Evolutionary conservation across 2,888 invertebrate species (phyloP), one percentile per base, ranked within the genome.

Genomic region (Drosophila bunnanda): DNA sequence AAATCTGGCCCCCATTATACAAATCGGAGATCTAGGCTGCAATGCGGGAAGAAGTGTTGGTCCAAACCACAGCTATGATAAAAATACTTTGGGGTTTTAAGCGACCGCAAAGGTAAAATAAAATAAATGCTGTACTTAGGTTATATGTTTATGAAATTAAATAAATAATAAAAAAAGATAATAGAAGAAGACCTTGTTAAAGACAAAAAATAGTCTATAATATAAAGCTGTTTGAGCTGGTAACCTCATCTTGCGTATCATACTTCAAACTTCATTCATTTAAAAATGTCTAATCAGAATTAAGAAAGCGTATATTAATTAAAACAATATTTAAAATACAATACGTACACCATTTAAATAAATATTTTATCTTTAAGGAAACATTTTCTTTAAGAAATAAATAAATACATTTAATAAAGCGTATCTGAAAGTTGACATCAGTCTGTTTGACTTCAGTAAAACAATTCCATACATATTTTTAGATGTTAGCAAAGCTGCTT

Each of bases 1-100:
- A 34, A 52, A 52, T 34, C 50, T 22, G 50, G 34, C 50, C 9
- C 13, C 32, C 50, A 50, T 50, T 50, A 50, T 10, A 20, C 20
- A 20, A 34, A 20, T 15, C 34, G 32, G 20, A 34, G 20, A 34
- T 32, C 50, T 15, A 34, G 50, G 3, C 13, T 15, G 32, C 32
- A 20, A 6, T 22, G 34, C 9, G 3, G 15, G 9, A 3, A 34
- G 13, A 20, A 32, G 50, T 50, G 50, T 15, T 15, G 5, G 50
- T 34, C 34, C 9, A 9, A 9, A 22, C 50, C 32, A 15, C 34
- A 50, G 20, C 15, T 22, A 34, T 20, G 50, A 50, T 32, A 32
- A 50, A 50, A 20, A 32, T 8, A 50, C 5, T 50, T 15, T 20
- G 20, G 12, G 8, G 2, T 46, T 25, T 28, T 15, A 5, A 32